A percentile compares a stretch with the other conserved stretches of the same genome.
Conservation (phyloP, 2,888 invertebrate species). For the Stenotaenia linearis region DNA sequence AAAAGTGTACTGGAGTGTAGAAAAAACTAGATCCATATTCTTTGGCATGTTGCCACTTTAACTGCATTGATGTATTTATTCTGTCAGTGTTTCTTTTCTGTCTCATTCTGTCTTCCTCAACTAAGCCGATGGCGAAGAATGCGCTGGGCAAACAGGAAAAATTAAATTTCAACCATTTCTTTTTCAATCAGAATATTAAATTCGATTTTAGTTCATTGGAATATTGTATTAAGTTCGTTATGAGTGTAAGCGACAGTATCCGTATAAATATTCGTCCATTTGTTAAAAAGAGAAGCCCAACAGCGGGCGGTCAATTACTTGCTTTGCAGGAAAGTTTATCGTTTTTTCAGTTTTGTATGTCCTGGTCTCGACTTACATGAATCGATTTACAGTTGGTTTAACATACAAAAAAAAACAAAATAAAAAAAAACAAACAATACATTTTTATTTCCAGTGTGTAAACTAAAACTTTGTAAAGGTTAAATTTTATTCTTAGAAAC, state of each 20-base stretch:
- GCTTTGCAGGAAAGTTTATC: background rate
- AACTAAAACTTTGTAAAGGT: background rate
- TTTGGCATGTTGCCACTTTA: background rate
- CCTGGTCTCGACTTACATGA: background rate
- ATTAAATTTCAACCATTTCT: background rate
- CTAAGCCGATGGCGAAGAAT: background rate
- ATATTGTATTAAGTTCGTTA: background rate
- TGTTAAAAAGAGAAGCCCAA: background rate
- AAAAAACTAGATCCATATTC: background rate
- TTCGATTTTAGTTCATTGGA: background rate
- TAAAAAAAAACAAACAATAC: background rate
- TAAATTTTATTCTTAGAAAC: background rate
- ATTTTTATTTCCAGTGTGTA: background rate
- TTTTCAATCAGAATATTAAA: background rate
- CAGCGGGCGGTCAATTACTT: background rate
- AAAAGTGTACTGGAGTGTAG: background rate
- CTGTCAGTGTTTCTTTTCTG: background rate
- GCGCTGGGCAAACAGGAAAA: background rate
- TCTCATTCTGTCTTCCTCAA: background rate
- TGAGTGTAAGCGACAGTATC: background rate
- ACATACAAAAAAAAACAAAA: background rate
- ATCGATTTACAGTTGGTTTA: slow-evolving; percentile 1
- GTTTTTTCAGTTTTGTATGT: background rate
- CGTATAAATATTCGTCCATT: background rate
- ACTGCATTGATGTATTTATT: background rate